Evolutionary conservation across 2,113 vertebrate genomes (phyloP).

Genomic region (Protobothrops flavoviridis): DNA sequence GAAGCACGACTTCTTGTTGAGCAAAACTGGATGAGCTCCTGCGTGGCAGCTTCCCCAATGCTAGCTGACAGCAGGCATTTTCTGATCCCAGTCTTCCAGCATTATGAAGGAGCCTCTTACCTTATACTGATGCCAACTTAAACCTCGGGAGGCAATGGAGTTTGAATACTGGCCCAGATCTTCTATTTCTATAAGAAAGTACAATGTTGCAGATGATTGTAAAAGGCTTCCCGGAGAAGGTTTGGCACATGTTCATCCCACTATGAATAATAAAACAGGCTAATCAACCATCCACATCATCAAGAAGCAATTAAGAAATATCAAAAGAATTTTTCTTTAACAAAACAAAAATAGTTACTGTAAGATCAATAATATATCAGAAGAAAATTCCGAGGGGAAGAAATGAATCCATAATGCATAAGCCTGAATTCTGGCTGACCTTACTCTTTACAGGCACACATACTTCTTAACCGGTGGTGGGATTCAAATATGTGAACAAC

Average conservation of each 20-base stretch:
- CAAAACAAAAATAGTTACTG: slow-evolving; percentile 9
- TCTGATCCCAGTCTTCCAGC: background rate
- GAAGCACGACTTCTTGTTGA: background rate
- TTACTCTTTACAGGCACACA: background rate
- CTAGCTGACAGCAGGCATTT: background rate
- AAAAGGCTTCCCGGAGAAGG: background rate
- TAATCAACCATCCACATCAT: background rate
- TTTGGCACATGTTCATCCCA: background rate
- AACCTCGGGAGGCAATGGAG: background rate
- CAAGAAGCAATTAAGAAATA: background rate
- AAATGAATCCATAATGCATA: background rate
- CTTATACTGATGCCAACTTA: background rate
- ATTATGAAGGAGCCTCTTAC: background rate
- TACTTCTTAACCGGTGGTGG: background rate
- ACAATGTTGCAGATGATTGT: background rate
- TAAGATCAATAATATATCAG: background rate
- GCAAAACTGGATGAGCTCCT: background rate
- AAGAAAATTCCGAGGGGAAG: background rate
- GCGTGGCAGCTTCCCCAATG: background rate
- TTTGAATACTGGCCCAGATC: background rate
- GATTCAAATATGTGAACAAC: too few relatives aligned
- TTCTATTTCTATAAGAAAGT: background rate
- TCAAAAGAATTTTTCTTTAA: background rate
- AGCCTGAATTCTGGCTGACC: background rate
- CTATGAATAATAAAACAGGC: background rate